phyloP scores from a whole-genome alignment of 37 sponge, comb jelly and placozoan species.

The Geodia barretti region DNA sequence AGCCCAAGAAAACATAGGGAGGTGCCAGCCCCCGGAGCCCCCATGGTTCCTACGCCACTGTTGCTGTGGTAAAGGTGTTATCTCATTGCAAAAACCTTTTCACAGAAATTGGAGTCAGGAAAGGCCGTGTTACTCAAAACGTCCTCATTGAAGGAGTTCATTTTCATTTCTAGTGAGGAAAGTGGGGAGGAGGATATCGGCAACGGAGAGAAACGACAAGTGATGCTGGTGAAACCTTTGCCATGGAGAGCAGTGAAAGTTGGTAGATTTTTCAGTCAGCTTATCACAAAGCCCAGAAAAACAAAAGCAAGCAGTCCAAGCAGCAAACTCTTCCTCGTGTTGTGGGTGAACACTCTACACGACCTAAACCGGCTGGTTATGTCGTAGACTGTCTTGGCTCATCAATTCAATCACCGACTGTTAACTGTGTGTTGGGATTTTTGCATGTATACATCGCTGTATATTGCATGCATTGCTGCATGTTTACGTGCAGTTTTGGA shows the following conservation, averaged over 20 bases:
- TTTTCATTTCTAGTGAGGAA: conserved; percentile 12
- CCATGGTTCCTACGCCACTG: no score
- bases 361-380: not conserved
- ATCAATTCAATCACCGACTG: no score
- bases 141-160: not conserved
- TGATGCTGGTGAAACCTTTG: not conserved
- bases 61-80: no score
- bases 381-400: conserved; percentile 1
- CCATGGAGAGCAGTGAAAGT: conserved; percentile 7
- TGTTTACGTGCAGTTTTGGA: no score
- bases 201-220: conserved; percentile 1
- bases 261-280: not conserved
- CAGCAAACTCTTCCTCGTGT: conserved; percentile 15
- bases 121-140: conserved; percentile 1
- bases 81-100: no score
- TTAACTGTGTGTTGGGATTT: no score
- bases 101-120: conserved; percentile 12
- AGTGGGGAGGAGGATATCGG: not conserved
- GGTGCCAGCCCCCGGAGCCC: no score
- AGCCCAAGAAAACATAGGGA: not conserved
- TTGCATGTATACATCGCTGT: no score
- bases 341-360: not conserved
- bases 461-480: no score
- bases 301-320: not conserved
- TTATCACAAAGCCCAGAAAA: not conserved